These are phyloP conservation scores for Noctua comes DNA, from an alignment of 2,888 invertebrate genomes.

Conservation along the genomic window DNA sequence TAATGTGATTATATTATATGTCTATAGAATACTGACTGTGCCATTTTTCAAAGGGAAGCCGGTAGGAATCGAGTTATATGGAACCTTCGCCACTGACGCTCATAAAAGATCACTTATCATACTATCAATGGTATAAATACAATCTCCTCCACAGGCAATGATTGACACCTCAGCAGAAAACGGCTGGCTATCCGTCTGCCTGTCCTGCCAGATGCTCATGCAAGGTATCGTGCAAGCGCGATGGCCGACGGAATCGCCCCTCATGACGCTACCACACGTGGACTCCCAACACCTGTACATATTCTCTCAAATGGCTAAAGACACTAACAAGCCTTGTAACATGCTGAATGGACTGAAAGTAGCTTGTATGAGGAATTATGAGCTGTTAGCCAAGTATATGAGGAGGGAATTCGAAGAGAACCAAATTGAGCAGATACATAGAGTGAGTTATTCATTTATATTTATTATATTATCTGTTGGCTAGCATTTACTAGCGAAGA, in stretches of 20 bases:
- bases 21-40: too few relatives aligned
- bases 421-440: constrained; percentile 92
- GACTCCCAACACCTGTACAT: constrained; percentile 91
- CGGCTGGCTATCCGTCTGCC: constrained; percentile 96
- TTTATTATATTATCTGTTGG: too few relatives aligned
- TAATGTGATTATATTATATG: too few relatives aligned
- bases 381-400: constrained; percentile 91
- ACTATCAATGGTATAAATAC: too few relatives aligned
- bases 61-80: too few relatives aligned
- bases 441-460: constrained; percentile 84
- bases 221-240: constrained; percentile 98
- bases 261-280: constrained; percentile 94
- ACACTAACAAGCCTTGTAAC: constrained; percentile 80
- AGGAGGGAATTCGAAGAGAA: constrained; percentile 92
- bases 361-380: constrained; percentile 89
- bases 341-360: constrained; percentile 91
- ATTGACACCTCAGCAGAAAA: constrained; percentile 97
- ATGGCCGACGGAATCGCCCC: constrained; percentile 94
- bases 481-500: too few relatives aligned
- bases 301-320: constrained; percentile 88
- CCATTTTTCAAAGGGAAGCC: too few relatives aligned
- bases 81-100: too few relatives aligned
- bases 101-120: too few relatives aligned
- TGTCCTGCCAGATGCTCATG: constrained; percentile 94
- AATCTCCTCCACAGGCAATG: constrained; percentile 93